These are phyloP conservation scores for Streblospio benedicti DNA, from an alignment of 1,140 invertebrate species.

Conservation along the genomic window DNA sequence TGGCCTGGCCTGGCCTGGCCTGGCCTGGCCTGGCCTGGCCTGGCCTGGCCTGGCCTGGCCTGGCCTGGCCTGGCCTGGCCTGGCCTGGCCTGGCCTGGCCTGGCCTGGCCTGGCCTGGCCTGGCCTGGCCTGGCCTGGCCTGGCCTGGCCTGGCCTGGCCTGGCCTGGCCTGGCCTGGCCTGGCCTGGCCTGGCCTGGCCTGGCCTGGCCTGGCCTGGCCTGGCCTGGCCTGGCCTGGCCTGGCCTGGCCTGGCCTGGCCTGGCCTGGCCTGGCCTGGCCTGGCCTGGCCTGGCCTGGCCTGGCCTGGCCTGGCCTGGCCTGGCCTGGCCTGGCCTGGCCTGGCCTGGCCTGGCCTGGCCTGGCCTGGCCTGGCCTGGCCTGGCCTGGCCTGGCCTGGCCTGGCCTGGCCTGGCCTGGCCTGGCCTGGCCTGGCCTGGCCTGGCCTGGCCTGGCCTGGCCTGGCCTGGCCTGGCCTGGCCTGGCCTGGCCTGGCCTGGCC, in stretches of 20 bases:
- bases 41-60: slow-evolving; percentile 15
- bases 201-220: slow-evolving; percentile 24
- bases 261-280: neutral
- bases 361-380: neutral
- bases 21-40: slow-evolving; percentile 11
- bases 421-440: neutral
- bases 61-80: slow-evolving; percentile 23
- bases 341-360: neutral
- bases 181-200: slow-evolving; percentile 21
- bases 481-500: slow-evolving; percentile 5
- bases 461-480: neutral
- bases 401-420: neutral
- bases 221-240: slow-evolving; percentile 23
- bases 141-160: slow-evolving; percentile 19
- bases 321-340: slow-evolving; percentile 5
- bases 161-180: slow-evolving; percentile 27
- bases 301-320: neutral
- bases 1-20: slow-evolving; percentile 23
- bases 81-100: slow-evolving; percentile 19
- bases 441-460: neutral
- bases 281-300: neutral
- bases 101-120: slow-evolving; percentile 18
- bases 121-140: slow-evolving; percentile 13
- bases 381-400: neutral
- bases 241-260: neutral